Evolutionary conservation across 2,797 vertebrate species (phyloP).

Genomic region (Psittacula derbiana): DNA sequence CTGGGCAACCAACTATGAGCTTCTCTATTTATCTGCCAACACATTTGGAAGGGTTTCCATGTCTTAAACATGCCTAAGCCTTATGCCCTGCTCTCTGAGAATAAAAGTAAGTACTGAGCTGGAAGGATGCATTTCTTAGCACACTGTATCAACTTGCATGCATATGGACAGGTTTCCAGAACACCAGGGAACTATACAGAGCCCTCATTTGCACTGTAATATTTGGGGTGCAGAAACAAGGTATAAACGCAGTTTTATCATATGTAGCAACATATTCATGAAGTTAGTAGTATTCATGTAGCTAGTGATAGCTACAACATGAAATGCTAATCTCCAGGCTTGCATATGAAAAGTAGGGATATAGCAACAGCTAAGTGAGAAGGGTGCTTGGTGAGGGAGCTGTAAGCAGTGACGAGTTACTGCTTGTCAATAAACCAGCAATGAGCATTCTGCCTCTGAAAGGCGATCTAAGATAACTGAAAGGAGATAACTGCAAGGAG

Average conservation of each 20-base stretch:
- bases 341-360: background rate
- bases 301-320: background rate
- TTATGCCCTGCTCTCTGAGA: background rate
- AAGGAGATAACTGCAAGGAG: background rate
- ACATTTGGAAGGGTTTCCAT: background rate
- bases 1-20: background rate
- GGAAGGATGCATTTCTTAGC: background rate
- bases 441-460: background rate
- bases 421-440: background rate
- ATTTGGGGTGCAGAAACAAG: background rate
- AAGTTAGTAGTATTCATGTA: too few relatives aligned
- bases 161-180: background rate
- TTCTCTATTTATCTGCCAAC: background rate
- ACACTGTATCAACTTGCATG: background rate
- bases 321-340: background rate
- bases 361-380: background rate
- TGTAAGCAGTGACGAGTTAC: background rate
- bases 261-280: background rate
- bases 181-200: background rate
- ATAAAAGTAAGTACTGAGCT: background rate
- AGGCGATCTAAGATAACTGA: background rate
- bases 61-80: background rate
- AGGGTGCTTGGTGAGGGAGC: background rate
- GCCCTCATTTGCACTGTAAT: background rate
- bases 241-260: background rate